Base-by-base conservation (phyloP, 1,140 invertebrate species). In the Papilio dardanus region DNA sequence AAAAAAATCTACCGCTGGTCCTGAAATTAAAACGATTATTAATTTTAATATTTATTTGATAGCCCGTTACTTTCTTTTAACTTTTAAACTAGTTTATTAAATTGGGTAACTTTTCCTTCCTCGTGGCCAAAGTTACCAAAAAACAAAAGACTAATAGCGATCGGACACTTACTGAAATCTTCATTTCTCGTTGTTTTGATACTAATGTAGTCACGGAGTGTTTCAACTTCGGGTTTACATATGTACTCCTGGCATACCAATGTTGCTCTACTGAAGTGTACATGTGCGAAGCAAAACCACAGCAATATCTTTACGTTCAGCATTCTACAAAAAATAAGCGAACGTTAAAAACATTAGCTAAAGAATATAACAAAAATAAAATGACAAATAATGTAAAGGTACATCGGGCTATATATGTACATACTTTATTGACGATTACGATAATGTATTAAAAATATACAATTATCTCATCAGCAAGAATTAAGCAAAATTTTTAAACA, bases 401-500 rank as follows among this genome's bases (percentile, higher is more conserved):
- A 14, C 35, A 2, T 5, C 35, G 0, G 35, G 0, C 19, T 50
- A 50, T 50, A 50, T 50, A 50, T 16, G 0, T 12, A 37, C 14
- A 37, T 50, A 21, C 1, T 21, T 21, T 50, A 21, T 10, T 1
- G 35, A 37, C 10, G 10, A 46, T 50, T 21, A 50, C 46, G 35
- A 37, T 42, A 42, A 42, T 42, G 40, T 16, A 21, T 12, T 58
- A 28, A 4, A 58, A 58, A 58, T 58, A 12, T 24, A 58, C n/a
- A n/a, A n/a, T n/a, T n/a, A n/a, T n/a, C 4, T 58, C 12, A 40
- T 10, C 8, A 16, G 14, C 3, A 16, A 42, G 16, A 5, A 12
- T 58, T 58, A 58, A 24, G 50, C 33, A 68, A 50, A 58, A 33
- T 42, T 33, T 14, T 75, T 71, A 75, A 71, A 77, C 33, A 28